Base-by-base conservation (phyloP, 2,113 vertebrate genomes). In the Caloenas nicobarica region DNA sequence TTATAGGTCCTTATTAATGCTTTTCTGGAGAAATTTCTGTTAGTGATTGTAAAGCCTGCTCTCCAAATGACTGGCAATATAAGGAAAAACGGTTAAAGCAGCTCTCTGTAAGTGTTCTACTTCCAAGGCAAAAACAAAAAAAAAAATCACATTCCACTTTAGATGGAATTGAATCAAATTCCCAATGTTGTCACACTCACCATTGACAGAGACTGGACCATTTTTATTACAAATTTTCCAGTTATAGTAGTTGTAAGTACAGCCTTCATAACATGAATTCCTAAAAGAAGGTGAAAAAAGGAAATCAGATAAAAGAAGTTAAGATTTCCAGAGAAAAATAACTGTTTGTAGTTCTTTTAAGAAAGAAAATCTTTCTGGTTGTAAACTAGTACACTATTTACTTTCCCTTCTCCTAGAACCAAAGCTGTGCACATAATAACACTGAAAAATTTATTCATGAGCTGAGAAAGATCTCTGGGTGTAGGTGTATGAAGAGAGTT, bases 401-500 rank as follows among this genome's bases (percentile, higher is more conserved):
- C 29, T 68, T 66, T 64, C 14, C 15, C 4, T 64, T 23, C 64
- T 84, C 31, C 57, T 68, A 97, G 96, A 3, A 3, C 2, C 0
- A 0, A 46, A 9, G 0, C 0, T 97, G 95, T 58, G 93, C 95
- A 18, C 65, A 71, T n/a, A 3, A 1, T 1, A 90, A 19, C 22
- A 31, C n/a, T 0, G 2, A 89, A 21, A 4, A 3, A 4, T 97
- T 96, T 29, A 86, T 95, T 40, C 1, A 11, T 0, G 80, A 34
- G 17, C 69, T 97, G 4, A 0, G 33, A 10, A 92, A 22, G 18
- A 26, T 74, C 11, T 0, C 5, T 14, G 3, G 0, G 0, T 0
- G 2, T 8, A 21, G 1, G 0, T 97, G 96, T 11, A 56, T 86
- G 60, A 60, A 3, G 25, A 16, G 0, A 42, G 72, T 97, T n/a